Evolutionary conservation across 2,888 invertebrate species (phyloP), one percentile per base, ranked within the genome.

Genomic region (Conchocele bisecta): DNA sequence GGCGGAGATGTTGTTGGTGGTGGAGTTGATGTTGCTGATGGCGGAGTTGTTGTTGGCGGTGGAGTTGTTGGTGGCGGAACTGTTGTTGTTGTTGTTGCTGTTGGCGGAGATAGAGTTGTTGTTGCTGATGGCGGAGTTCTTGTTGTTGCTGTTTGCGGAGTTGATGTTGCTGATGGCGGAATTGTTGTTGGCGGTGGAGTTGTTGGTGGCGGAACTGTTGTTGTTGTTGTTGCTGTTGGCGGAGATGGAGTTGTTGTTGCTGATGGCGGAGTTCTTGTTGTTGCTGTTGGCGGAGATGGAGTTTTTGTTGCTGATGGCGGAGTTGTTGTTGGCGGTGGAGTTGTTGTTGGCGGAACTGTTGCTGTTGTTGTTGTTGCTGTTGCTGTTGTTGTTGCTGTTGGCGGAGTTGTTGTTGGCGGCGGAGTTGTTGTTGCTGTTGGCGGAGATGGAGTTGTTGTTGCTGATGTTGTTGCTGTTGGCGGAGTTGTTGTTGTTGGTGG

Each of bases 41-140:
- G 44, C 9, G 58, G 24, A 5, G 42, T 57, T 13, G 63, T 41
- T n/a, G 64, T 50, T 42, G 31, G 42, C 20, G 33, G 24, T n/a
- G 70, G 42, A n/a, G 33, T 1, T n/a, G 60, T 46, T 26, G 56
- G 17, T 1, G 33, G 65, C 11, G 66, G 51, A 26, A 61, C 57
- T 29, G 31, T 29, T 7, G 1, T 63, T 3, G 75, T 57, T 15
- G 72, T 64, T 13, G 54, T 26, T 26, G 26, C 61, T n/a, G 57
- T 24, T 31, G 71, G 57, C 11, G 48, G 31, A 9, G 28, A 54
- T 15, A 54, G 29, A 17, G 61, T 67, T 35, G 37, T 11, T 50
- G 64, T 37, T 5, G 28, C 41, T 17, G 67, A 39, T 11, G 51
- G n/a, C 26, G 33, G 56, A 24, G 65, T 41, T 11, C 67, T 56